Evolutionary conservation across 2,888 invertebrate genomes (phyloP).

Genomic region (Tenthredo mesomela): DNA sequence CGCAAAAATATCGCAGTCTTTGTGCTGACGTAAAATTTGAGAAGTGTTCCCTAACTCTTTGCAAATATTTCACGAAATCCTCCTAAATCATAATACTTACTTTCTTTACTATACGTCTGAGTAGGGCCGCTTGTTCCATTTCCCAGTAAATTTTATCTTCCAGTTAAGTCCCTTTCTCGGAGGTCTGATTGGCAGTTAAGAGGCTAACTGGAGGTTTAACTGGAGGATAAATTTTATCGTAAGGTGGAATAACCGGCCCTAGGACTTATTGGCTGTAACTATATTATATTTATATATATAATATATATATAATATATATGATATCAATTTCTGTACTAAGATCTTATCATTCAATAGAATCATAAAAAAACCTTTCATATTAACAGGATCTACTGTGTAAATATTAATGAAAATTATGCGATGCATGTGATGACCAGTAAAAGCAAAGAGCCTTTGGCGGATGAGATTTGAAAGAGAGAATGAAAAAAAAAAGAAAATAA

Average conservation of each 20-base stretch:
- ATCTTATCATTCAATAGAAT: not conserved
- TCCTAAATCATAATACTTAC: not conserved
- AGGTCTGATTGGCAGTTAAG: conserved; percentile 3
- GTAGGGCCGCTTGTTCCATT: not conserved
- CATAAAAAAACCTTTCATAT: not conserved
- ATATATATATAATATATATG: not conserved
- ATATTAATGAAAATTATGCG: not conserved
- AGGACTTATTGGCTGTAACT: not conserved
- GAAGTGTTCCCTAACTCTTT: not conserved
- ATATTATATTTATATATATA: not conserved
- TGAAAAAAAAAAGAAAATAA: not conserved
- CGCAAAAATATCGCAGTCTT: not conserved
- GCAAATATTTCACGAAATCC: not conserved
- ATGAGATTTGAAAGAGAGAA: not conserved
- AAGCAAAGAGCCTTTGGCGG: not conserved
- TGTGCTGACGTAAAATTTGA: not conserved
- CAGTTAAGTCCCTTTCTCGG: not conserved
- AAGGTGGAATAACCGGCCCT: not conserved
- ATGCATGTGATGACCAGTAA: not conserved
- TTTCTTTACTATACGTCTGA: not conserved
- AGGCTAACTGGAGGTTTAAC: conserved; percentile 3
- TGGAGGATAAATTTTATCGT: not conserved
- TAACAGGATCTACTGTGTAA: not conserved
- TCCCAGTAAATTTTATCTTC: not conserved
- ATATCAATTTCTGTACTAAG: not conserved